Conservation (phyloP, 2,888 invertebrate species). For the Scrobipalpa atriplicella region DNA sequence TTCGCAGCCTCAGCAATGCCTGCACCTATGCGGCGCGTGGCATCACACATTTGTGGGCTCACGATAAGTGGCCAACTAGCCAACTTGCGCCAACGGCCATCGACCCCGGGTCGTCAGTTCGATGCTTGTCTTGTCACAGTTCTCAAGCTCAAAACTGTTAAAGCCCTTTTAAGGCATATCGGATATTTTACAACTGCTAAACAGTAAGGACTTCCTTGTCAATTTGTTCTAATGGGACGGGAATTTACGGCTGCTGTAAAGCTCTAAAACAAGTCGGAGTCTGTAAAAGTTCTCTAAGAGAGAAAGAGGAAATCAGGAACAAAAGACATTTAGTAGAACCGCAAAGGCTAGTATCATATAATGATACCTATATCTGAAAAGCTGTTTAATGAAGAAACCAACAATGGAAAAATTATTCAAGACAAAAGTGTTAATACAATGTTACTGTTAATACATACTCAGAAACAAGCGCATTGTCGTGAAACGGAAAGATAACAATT, state of each 20-base stretch:
- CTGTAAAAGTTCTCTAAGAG: neutral
- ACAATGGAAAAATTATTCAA: too few species aligned
- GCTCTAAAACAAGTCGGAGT: neutral
- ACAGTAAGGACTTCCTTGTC: neutral
- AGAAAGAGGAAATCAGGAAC: neutral
- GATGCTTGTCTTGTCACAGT: conserved; percentile 54
- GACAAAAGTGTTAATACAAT: too few species aligned
- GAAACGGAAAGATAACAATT: neutral
- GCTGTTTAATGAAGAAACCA: too few species aligned
- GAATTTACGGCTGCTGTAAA: neutral
- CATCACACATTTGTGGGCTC: conserved; percentile 39
- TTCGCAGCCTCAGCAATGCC: neutral
- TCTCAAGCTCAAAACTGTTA: conserved; percentile 34
- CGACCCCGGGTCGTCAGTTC: conserved; percentile 51
- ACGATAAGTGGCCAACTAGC: conserved; percentile 52
- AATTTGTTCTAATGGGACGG: conserved; percentile 13
- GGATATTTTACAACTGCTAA: conserved; percentile 23
- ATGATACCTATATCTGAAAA: too few species aligned
- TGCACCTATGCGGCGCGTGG: conserved; percentile 33
- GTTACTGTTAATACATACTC: neutral
- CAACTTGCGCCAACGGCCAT: conserved; percentile 49
- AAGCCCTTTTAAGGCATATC: conserved; percentile 25
- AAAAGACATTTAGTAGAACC: too few species aligned
- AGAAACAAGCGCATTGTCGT: neutral
- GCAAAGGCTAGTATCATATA: neutral